Evolutionary conservation across 1,140 invertebrate species (phyloP).

Genomic region (Nymphalis io): DNA sequence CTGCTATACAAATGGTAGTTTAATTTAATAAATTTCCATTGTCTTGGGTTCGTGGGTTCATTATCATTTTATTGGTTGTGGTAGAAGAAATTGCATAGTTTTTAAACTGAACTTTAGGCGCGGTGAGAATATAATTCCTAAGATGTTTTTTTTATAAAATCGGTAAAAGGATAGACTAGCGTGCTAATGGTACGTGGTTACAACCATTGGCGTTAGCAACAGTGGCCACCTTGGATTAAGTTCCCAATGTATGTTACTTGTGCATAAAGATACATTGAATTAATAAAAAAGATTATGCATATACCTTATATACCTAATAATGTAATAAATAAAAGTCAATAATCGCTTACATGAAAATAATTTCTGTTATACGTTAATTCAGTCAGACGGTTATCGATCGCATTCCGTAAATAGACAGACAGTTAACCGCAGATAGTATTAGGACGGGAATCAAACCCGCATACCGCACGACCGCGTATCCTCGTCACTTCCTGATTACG

Average conservation of each 20-base stretch:
- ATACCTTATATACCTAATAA: too few relatives aligned
- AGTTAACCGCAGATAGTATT: conserved; percentile 13
- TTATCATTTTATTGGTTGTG: not conserved
- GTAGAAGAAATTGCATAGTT: not conserved
- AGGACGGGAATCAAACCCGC: conserved; percentile 39
- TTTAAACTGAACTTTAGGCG: too few relatives aligned
- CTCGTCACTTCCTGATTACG: conserved; percentile 30
- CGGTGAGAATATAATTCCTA: too few relatives aligned
- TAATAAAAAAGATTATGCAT: too few relatives aligned
- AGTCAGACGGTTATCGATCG: conserved; percentile 28
- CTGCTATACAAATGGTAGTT: not conserved
- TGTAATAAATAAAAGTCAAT: not conserved
- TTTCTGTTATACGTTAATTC: not conserved
- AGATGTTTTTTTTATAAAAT: too few relatives aligned
- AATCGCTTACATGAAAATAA: not conserved
- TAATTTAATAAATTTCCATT: conserved; percentile 4
- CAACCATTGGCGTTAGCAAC: too few relatives aligned
- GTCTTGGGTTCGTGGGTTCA: not conserved
- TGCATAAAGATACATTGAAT: too few relatives aligned
- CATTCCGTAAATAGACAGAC: conserved; percentile 32
- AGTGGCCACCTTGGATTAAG: too few relatives aligned
- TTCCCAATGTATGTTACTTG: too few relatives aligned
- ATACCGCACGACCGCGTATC: conserved; percentile 32
- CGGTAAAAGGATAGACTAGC: too few relatives aligned
- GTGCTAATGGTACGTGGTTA: too few relatives aligned